phyloP scores from a whole-genome alignment of 2,888 invertebrate genomes.

The Drosophila siamana region DNA sequence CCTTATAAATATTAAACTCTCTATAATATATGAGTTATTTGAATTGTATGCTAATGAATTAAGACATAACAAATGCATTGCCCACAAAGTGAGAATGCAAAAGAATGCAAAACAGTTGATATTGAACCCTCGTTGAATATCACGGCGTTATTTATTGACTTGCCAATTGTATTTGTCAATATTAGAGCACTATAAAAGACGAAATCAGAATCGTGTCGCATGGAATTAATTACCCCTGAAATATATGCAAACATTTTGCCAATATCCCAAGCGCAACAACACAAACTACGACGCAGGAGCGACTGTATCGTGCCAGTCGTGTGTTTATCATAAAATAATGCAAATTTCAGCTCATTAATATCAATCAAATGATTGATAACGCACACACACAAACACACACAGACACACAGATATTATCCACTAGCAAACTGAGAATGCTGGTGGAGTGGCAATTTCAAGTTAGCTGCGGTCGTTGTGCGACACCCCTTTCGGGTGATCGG shows the following conservation, averaged over 20 bases:
- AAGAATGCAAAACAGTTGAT: background rate
- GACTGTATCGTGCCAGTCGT: conserved; percentile 3
- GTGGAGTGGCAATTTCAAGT: conserved; percentile 34
- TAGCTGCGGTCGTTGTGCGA: conserved; percentile 3
- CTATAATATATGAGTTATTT: no score
- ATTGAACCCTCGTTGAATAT: background rate
- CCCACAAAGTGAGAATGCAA: no score
- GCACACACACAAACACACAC: conserved; percentile 30
- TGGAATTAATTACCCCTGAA: conserved; percentile 67
- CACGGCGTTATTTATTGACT: conserved; percentile 2
- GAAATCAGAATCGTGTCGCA: conserved; percentile 48
- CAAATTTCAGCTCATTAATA: conserved; percentile 84
- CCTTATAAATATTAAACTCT: no score
- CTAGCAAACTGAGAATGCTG: background rate
- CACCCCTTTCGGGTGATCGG: conserved; percentile 37
- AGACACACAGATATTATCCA: conserved; percentile 1
- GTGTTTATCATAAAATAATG: conserved; percentile 71
- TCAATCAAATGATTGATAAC: conserved; percentile 83
- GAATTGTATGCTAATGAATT: no score
- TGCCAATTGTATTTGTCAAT: conserved; percentile 25
- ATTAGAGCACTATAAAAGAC: conserved; percentile 31
- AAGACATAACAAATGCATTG: no score
- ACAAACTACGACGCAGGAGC: conserved; percentile 14
- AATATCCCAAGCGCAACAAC: conserved; percentile 25
- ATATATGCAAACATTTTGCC: conserved; percentile 71